Evolutionary conservation across 1,140 invertebrate genomes (phyloP).

Genomic region (Whitmania pigra): DNA sequence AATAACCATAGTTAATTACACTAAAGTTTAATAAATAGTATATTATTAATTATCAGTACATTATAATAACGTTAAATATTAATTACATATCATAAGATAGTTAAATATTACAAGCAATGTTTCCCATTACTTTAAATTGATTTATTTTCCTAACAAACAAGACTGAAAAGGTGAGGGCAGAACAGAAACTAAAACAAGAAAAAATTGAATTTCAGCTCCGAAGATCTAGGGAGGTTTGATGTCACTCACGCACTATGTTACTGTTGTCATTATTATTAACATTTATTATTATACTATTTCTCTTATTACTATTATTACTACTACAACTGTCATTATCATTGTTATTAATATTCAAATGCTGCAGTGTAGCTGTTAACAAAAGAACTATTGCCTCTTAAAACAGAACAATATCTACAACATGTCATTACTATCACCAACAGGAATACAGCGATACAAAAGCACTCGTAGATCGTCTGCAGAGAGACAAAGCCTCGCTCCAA

Average conservation of each 20-base stretch:
- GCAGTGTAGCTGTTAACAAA: not conserved
- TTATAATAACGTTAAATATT: no score
- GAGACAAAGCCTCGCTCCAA: not conserved
- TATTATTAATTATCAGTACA: no score
- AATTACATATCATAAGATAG: no score
- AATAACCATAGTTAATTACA: not conserved
- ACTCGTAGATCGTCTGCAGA: not conserved
- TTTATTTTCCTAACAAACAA: no score
- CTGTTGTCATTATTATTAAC: not conserved
- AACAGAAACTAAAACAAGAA: no score
- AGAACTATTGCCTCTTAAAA: not conserved
- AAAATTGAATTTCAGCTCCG: no score
- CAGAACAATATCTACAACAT: not conserved
- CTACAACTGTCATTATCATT: not conserved
- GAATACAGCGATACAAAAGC: not conserved
- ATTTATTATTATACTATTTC: not conserved
- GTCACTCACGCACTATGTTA: no score
- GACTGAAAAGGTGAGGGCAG: no score
- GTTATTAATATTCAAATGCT: not conserved
- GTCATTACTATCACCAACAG: not conserved
- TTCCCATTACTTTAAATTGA: no score
- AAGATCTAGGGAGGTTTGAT: no score
- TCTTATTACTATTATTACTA: conserved; percentile 1
- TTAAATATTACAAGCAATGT: no score
- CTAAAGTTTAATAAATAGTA: not conserved